Percentiles rank a stretch among this genome's conserved stretches.
Evolutionary conservation across 2,888 invertebrate species (phyloP).

Genomic region (Neoascia interrupta): DNA sequence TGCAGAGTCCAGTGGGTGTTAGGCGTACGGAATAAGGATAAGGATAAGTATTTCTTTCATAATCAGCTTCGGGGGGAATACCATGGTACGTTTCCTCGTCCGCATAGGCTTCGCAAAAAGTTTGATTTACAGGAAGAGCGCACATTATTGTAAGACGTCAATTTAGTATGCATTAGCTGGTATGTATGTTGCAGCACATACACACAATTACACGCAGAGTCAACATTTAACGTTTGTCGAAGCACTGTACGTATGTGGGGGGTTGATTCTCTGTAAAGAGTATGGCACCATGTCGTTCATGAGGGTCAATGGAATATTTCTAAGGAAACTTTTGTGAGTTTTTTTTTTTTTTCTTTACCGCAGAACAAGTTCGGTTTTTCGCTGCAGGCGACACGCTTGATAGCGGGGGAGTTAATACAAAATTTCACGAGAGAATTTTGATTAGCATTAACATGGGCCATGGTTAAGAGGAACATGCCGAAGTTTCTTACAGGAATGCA

Average conservation of each 20-base stretch:
- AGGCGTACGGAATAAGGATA: conserved; percentile 20
- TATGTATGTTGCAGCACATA: conserved; percentile 5
- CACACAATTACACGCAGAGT: background rate
- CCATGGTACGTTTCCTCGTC: conserved; percentile 10
- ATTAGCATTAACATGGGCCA: conserved; percentile 28
- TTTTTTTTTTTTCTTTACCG: background rate
- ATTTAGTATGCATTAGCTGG: conserved; percentile 62
- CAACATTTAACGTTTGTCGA: background rate
- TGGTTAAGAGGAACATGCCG: conserved; percentile 4
- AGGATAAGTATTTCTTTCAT: conserved; percentile 59
- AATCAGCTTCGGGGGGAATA: conserved; percentile 47
- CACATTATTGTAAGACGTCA: conserved; percentile 60
- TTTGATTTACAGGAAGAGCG: conserved; percentile 59
- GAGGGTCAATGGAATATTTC: conserved; percentile 53
- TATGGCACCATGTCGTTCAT: conserved; percentile 23
- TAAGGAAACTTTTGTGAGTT: conserved; percentile 20
- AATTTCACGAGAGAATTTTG: conserved; percentile 37
- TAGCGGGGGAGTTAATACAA: conserved; percentile 6
- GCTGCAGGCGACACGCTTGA: conserved; percentile 13
- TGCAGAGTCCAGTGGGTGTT: conserved; percentile 15
- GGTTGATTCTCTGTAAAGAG: background rate
- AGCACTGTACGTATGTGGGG: background rate
- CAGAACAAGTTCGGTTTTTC: conserved; percentile 16
- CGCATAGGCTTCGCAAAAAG: conserved; percentile 36
- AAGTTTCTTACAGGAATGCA: background rate